These are phyloP conservation scores for Cyanoramphus novaezelandiae DNA, from an alignment of 2,113 vertebrate species.

Conservation along the genomic window DNA sequence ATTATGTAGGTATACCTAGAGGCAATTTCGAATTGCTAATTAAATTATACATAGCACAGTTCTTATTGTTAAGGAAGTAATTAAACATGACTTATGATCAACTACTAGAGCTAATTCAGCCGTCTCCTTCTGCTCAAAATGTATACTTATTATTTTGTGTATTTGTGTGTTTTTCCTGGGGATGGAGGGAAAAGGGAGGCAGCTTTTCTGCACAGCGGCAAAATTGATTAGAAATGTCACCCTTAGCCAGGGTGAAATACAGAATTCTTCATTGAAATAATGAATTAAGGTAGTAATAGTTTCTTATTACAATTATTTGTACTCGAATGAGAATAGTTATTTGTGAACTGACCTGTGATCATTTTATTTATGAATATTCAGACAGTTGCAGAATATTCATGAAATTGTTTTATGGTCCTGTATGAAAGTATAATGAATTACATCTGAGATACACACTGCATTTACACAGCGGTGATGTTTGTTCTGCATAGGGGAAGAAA, in stretches of 20 bases:
- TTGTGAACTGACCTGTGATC: neutral
- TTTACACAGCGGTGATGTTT: neutral
- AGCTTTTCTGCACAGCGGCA: neutral
- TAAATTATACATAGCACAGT: accelerated
- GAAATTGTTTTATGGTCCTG: neutral
- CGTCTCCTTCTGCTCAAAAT: neutral
- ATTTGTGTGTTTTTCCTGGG: neutral
- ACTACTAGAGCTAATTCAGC: neutral
- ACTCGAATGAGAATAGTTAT: neutral
- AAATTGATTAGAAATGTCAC: neutral
- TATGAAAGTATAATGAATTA: neutral
- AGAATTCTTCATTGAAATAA: accelerated
- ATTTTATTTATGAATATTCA: neutral
- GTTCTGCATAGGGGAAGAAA: neutral
- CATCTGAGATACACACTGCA: neutral
- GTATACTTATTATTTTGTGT: neutral
- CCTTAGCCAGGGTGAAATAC: neutral
- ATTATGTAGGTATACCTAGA: neutral
- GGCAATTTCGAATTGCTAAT: neutral
- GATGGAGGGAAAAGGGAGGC: neutral
- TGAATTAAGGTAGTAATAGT: neutral
- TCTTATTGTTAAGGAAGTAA: neutral
- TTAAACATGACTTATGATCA: neutral
- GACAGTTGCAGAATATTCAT: neutral
- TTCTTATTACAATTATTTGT: neutral